phyloP scores from a whole-genome alignment of 1,140 invertebrate species.

The Aphaenogaster floridana region DNA sequence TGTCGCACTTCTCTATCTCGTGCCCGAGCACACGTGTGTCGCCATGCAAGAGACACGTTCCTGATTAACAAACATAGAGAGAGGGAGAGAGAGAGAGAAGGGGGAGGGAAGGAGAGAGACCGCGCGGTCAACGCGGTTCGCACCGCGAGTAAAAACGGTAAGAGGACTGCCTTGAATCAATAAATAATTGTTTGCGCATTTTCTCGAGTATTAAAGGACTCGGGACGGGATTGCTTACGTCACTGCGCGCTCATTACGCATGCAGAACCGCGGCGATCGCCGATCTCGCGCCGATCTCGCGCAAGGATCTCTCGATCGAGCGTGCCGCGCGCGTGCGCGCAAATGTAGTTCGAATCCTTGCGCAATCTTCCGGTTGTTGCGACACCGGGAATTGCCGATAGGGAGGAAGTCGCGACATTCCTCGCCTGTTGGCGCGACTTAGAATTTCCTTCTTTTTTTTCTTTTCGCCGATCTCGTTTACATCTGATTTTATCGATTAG shows the following conservation, averaged over 20 bases:
- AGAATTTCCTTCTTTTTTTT: background rate
- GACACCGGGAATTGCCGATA: background rate
- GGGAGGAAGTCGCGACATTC: constrained; percentile 7
- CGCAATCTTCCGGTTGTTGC: constrained; percentile 27
- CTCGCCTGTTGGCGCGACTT: background rate
- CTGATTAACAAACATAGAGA: constrained; percentile 59
- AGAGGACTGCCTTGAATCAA: constrained; percentile 82
- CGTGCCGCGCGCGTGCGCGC: background rate
- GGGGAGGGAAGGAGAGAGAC: background rate
- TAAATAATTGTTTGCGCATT: constrained; percentile 77
- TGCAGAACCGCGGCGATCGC: constrained; percentile 20
- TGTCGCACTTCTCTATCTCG: background rate
- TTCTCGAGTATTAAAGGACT: constrained; percentile 47
- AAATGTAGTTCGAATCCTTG: constrained; percentile 46
- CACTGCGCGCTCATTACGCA: constrained; percentile 10
- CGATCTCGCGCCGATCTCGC: constrained; percentile 27
- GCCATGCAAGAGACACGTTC: constrained; percentile 65
- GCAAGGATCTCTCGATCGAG: constrained; percentile 26
- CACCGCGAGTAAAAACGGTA: constrained; percentile 77
- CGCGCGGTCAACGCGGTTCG: constrained; percentile 65
- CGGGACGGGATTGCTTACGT: constrained; percentile 33
- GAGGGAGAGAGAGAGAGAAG: background rate
- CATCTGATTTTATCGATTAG: background rate
- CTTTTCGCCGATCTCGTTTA: background rate
- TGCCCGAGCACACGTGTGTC: constrained; percentile 5